A percentile compares a stretch with the other conserved stretches of the same genome.
Evolutionary conservation across 2,113 vertebrate species (phyloP).

Genomic region (Indicator indicator): DNA sequence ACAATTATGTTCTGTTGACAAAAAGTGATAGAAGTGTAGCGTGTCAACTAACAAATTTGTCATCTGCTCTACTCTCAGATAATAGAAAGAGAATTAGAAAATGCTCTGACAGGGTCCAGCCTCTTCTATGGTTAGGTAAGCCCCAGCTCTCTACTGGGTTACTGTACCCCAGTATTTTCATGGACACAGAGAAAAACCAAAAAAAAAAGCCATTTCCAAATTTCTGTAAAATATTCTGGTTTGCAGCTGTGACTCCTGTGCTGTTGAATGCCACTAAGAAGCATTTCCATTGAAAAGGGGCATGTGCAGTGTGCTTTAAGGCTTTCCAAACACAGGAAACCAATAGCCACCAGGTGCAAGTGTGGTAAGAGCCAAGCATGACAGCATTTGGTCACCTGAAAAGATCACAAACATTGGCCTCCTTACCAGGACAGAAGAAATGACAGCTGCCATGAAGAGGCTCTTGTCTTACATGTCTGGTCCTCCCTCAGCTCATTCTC

Average conservation of each 20-base stretch:
- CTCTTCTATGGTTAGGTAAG: background rate
- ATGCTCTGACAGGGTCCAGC: background rate
- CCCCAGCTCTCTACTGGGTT: background rate
- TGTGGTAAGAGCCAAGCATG: background rate
- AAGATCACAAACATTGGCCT: background rate
- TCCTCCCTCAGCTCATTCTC: background rate
- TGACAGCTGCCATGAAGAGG: background rate
- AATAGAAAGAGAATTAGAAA: slow-evolving; percentile 49
- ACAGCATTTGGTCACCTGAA: background rate
- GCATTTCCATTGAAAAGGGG: background rate
- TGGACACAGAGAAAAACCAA: background rate
- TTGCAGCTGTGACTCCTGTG: background rate
- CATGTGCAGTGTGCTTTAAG: background rate
- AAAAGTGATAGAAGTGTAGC: slow-evolving; percentile 52
- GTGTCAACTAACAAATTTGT: slow-evolving; percentile 59
- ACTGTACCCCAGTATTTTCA: background rate
- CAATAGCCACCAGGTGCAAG: background rate
- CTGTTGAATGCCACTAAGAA: background rate
- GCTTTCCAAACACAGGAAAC: background rate
- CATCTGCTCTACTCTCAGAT: slow-evolving; percentile 42
- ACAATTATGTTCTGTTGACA: slow-evolving; percentile 47
- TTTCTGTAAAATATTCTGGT: background rate
- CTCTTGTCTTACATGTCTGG: background rate
- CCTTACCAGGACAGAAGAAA: background rate
- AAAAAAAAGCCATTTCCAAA: background rate